Percentiles rank a stretch among this genome's conserved stretches.
Conservation (phyloP, 2,113 vertebrate species). For the Scatophagus argus region DNA sequence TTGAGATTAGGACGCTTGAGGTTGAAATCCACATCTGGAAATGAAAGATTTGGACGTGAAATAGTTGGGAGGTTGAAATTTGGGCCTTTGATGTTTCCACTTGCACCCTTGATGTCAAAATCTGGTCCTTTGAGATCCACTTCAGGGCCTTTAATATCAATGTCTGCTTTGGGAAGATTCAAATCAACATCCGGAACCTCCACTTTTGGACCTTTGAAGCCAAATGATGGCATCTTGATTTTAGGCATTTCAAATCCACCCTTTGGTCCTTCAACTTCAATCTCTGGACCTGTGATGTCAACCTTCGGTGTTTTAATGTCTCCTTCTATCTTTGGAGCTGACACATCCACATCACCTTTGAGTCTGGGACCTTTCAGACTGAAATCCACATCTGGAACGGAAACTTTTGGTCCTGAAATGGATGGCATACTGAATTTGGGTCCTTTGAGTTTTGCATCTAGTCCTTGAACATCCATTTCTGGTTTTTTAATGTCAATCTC, state of each 20-base stretch:
- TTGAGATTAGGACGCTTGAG: not conserved
- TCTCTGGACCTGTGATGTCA: not conserved
- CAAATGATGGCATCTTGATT: conserved; percentile 9
- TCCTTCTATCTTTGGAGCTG: conserved; percentile 2
- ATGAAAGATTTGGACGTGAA: not conserved
- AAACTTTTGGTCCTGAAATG: not conserved
- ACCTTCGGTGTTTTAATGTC: not conserved
- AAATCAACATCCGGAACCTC: conserved; percentile 67
- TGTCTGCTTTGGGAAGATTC: not conserved
- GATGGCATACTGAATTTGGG: conserved; percentile 19
- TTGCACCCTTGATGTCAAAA: too few relatives aligned
- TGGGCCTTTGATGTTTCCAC: conserved; percentile 20
- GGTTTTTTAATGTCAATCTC: conserved; percentile 47
- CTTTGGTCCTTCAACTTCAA: not conserved
- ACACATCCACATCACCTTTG: conserved; percentile 72
- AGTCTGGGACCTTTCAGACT: conserved; percentile 76
- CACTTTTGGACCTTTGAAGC: conserved; percentile 70
- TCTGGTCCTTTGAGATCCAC: not conserved
- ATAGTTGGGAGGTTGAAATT: conserved; percentile 71
- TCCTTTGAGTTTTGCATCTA: conserved; percentile 45
- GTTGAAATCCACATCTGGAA: not conserved
- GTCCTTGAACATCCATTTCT: conserved; percentile 67
- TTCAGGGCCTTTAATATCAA: not conserved
- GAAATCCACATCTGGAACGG: conserved; percentile 76
- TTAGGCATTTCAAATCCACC: not conserved